These are phyloP conservation scores for Invenusta paracnida DNA, from an alignment of 2,888 invertebrate genomes.

Conservation along the genomic window DNA sequence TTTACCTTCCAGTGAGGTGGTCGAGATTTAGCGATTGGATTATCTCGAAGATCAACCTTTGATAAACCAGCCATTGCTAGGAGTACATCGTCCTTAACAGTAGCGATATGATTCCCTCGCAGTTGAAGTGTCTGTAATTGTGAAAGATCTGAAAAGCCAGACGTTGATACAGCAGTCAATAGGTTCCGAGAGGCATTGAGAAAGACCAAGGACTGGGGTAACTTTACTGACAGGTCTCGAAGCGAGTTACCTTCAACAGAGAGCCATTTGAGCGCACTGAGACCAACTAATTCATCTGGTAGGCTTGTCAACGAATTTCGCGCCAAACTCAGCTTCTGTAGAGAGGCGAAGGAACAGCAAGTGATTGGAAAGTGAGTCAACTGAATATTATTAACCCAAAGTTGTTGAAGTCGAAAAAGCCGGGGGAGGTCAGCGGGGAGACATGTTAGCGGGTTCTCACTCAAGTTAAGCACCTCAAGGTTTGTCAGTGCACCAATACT, in stretches of 20 bases:
- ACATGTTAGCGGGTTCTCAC: slow-evolving; percentile 52
- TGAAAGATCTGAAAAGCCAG: not conserved
- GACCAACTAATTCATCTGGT: slow-evolving; percentile 50
- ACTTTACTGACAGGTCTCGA: slow-evolving; percentile 49
- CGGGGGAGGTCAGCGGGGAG: slow-evolving; percentile 53
- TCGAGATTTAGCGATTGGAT: slow-evolving; percentile 49
- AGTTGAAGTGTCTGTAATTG: not conserved
- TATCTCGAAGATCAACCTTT: slow-evolving; percentile 56
- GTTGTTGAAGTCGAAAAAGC: not conserved
- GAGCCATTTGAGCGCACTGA: slow-evolving; percentile 53
- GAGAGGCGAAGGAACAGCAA: slow-evolving; percentile 48
- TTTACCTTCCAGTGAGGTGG: slow-evolving; percentile 56
- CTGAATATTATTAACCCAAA: slow-evolving; percentile 1
- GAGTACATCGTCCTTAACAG: not conserved
- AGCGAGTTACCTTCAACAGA: slow-evolving; percentile 54
- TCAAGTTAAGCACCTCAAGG: slow-evolving; percentile 49
- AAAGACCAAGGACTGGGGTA: slow-evolving; percentile 49
- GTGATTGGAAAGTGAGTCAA: not conserved
- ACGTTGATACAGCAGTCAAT: slow-evolving; percentile 50
- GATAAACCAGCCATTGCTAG: slow-evolving; percentile 47
- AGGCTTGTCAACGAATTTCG: slow-evolving; percentile 50
- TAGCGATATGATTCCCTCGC: slow-evolving; percentile 5
- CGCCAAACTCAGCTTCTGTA: slow-evolving; percentile 52
- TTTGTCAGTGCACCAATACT: slow-evolving; percentile 50
- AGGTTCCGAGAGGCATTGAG: slow-evolving; percentile 53